Evolutionary conservation across 2,888 invertebrate species (phyloP).

Genomic region (Coleophora deauratella): DNA sequence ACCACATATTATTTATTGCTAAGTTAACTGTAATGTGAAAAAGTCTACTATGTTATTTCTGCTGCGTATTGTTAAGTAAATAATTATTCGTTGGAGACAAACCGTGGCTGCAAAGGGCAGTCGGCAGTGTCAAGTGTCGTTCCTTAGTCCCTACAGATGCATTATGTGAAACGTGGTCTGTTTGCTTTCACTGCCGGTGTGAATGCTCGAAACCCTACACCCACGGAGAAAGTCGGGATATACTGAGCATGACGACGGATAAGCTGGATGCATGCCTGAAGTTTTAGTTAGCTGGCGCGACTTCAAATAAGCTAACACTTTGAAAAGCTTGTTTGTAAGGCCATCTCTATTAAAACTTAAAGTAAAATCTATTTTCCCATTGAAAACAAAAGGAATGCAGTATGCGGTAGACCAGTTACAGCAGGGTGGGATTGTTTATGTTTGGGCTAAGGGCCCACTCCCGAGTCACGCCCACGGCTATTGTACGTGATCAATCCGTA

Average conservation of each 20-base stretch:
- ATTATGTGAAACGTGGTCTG: slow-evolving; percentile 57
- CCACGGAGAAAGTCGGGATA: slow-evolving; percentile 26
- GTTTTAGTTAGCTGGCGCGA: slow-evolving; percentile 14
- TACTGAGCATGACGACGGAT: no score
- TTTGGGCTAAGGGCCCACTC: slow-evolving; percentile 45
- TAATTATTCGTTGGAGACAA: no score
- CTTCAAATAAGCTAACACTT: no score
- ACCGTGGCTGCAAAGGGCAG: no score
- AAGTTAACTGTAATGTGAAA: no score
- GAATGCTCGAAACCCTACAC: slow-evolving; percentile 59
- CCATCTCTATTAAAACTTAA: no score
- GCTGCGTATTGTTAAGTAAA: no score
- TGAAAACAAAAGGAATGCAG: slow-evolving; percentile 6
- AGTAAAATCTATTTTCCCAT: no score
- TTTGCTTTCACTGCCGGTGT: slow-evolving; percentile 62
- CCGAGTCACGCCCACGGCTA: slow-evolving; percentile 45
- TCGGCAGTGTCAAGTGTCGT: slow-evolving; percentile 56
- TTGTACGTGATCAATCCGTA: slow-evolving; percentile 62
- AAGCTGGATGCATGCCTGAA: slow-evolving; percentile 20
- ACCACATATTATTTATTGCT: no score
- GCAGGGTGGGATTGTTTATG: slow-evolving; percentile 45
- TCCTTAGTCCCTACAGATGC: slow-evolving; percentile 42
- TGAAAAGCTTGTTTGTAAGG: no score
- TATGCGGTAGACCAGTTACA: slow-evolving; percentile 26
- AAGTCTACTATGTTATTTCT: no score